phyloP scores from a whole-genome alignment of 2,113 vertebrate species.

The Stercorarius parasiticus region DNA sequence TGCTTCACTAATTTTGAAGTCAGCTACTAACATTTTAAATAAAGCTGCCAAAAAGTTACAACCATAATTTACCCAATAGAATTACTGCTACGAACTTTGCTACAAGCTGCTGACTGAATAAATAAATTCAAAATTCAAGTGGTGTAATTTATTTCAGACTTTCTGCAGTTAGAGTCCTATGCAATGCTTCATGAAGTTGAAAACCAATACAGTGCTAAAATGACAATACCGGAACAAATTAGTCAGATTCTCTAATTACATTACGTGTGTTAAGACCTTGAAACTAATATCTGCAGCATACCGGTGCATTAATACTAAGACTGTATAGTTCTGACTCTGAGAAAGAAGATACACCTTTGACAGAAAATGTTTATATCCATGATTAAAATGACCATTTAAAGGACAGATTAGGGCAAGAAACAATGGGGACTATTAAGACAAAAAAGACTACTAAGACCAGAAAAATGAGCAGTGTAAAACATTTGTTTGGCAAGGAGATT shows the following conservation, averaged over 20 bases:
- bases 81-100: not conserved
- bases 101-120: not conserved
- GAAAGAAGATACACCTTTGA: not conserved
- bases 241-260: not conserved
- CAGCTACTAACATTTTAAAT: conserved; percentile 25
- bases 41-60: not conserved
- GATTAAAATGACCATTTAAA: not conserved
- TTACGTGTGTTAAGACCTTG: not conserved
- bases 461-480: not conserved
- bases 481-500: not conserved
- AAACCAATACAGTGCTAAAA: not conserved
- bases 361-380: not conserved
- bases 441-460: not conserved
- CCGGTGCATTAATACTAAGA: not conserved
- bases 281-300: not conserved
- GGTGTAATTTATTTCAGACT: not conserved
- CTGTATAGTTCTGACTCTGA: not conserved
- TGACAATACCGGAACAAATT: not conserved
- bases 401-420: not conserved
- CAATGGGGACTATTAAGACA: not conserved
- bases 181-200: not conserved
- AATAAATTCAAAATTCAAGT: conserved; percentile 8
- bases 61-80: not conserved
- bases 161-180: not conserved
- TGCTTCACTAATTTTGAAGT: conserved; percentile 23